Conservation (phyloP, 92 coral and sea anemone species). For the Palythoa grandis region DNA sequence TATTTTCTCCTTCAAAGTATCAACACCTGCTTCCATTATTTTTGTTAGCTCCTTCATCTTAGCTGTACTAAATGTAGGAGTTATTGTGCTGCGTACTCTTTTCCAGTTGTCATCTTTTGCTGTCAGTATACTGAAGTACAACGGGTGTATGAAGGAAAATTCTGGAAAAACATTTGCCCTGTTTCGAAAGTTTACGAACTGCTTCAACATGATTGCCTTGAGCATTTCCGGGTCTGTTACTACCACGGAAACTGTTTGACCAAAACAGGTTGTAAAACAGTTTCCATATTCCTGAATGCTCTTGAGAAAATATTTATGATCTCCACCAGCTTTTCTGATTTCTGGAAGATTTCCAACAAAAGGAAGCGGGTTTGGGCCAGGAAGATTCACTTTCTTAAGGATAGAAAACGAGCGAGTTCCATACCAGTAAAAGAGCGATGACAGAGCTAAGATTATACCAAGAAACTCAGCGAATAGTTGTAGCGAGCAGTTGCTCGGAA, state of each 20-base stretch:
- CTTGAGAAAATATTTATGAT: background rate
- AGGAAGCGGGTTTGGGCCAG: background rate
- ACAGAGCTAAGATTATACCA: background rate
- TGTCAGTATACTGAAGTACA: background rate
- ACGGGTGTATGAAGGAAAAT: background rate
- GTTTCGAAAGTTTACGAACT: background rate
- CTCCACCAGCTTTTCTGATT: background rate
- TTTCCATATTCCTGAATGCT: background rate
- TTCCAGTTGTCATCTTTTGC: conserved; percentile 25
- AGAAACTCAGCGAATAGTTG: background rate
- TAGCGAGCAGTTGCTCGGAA: background rate
- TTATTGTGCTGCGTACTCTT: conserved; percentile 14
- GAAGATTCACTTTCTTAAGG: background rate
- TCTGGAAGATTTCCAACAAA: conserved; percentile 1
- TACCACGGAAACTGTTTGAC: background rate
- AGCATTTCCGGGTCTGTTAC: conserved; percentile 3
- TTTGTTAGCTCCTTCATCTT: conserved; percentile 11
- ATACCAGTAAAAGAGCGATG: background rate
- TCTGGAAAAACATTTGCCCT: background rate
- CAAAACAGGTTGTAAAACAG: background rate
- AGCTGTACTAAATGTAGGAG: conserved; percentile 29
- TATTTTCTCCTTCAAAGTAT: conserved; percentile 16
- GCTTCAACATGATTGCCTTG: background rate
- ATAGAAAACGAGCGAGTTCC: background rate
- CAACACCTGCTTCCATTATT: conserved; percentile 18